phyloP scores from a whole-genome alignment of 1,140 invertebrate species.

The Dryas iulia region DNA sequence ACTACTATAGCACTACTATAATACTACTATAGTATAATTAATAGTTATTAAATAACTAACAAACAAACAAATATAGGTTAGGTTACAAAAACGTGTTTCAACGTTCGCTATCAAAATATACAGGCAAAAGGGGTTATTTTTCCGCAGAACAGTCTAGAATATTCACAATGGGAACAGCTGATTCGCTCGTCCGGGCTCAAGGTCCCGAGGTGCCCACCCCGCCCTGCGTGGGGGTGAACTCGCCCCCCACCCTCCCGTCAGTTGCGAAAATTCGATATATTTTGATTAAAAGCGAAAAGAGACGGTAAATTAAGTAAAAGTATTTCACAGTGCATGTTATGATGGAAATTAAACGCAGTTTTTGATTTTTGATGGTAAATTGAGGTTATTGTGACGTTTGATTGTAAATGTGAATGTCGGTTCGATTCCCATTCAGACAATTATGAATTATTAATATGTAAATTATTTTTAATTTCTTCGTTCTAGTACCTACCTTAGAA shows the following conservation, averaged over 20 bases:
- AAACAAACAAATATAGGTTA: background rate
- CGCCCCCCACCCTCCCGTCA: background rate
- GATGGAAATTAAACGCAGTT: background rate
- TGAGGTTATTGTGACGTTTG: too few species aligned
- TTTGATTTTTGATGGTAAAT: too few species aligned
- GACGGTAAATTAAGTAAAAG: constrained; percentile 17
- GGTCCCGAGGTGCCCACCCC: constrained; percentile 31
- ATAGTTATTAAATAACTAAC: too few species aligned
- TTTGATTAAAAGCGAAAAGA: constrained; percentile 25
- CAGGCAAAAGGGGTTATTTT: constrained; percentile 1
- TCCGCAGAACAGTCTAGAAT: constrained; percentile 14
- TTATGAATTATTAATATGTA: too few species aligned
- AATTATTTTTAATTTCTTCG: too few species aligned
- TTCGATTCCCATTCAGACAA: too few species aligned
- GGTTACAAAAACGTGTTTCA: constrained; percentile 2
- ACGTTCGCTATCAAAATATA: constrained; percentile 3
- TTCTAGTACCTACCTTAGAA: too few species aligned
- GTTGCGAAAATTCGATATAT: constrained; percentile 27
- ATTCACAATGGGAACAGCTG: constrained; percentile 34
- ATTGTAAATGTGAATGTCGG: too few species aligned
- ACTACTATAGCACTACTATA: too few species aligned
- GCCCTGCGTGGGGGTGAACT: background rate
- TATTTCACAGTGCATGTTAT: background rate
- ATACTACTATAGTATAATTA: too few species aligned
- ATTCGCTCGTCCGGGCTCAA: constrained; percentile 39